These are phyloP conservation scores for Ditula angustiorana DNA, from an alignment of 2,888 invertebrate species.

Conservation along the genomic window DNA sequence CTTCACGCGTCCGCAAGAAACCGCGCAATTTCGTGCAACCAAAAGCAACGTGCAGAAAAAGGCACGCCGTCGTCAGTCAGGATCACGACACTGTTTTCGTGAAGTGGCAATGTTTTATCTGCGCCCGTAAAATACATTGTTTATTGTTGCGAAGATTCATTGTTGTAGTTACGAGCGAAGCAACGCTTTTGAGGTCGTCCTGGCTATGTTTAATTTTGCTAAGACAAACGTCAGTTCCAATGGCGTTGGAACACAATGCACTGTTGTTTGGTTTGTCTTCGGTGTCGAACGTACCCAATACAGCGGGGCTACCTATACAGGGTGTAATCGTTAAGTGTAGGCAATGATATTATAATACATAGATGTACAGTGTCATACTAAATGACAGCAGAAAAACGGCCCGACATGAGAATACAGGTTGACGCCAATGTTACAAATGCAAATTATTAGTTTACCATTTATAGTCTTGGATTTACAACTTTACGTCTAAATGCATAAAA, in stretches of 20 bases:
- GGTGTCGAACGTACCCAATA: background rate
- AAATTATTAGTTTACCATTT: too few relatives aligned
- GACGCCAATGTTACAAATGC: too few relatives aligned
- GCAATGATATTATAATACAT: too few relatives aligned
- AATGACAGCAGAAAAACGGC: too few relatives aligned
- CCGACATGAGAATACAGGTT: too few relatives aligned
- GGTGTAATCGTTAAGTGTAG: too few relatives aligned
- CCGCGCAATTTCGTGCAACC: background rate
- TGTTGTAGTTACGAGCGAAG: constrained; percentile 46
- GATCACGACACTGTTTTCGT: constrained; percentile 35
- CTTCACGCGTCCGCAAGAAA: too few relatives aligned
- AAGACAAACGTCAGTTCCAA: background rate
- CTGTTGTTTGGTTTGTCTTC: background rate
- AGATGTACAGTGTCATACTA: too few relatives aligned
- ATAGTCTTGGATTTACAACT: too few relatives aligned
- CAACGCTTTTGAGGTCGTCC: constrained; percentile 46
- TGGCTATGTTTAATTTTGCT: constrained; percentile 49
- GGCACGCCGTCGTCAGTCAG: too few relatives aligned
- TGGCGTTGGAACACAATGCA: background rate
- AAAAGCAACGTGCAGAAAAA: constrained; percentile 1
- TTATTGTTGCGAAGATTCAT: constrained; percentile 47
- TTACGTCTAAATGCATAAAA: too few relatives aligned
- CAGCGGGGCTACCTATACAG: too few relatives aligned
- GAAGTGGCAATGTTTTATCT: constrained; percentile 48
- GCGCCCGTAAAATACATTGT: constrained; percentile 47